Evolutionary conservation across 2,113 vertebrate genomes (phyloP), one percentile per base, ranked within the genome.

Genomic region (Paracanthobrama guichenoti): DNA sequence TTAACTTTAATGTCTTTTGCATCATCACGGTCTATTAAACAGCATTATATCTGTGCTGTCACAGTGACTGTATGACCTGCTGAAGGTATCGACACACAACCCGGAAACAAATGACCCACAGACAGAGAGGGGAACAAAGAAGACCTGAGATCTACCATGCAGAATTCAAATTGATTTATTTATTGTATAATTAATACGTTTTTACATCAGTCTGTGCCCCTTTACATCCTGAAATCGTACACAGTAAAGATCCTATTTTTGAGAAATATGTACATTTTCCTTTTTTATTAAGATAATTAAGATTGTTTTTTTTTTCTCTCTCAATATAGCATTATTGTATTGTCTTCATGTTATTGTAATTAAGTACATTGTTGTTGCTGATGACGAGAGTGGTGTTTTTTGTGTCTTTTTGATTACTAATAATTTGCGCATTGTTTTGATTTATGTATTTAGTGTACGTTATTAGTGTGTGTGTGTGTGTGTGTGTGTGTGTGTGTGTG

Each of bases 1-100:
- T 95, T 95, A 95, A 95, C 95, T 97, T 96, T 96, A 96, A 97
- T 96, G 93, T 95, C 94, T 96, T 96, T 95, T 95, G 92, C 89
- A 92, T 88, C 93, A 95, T 94, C 94, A 96, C 93, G 96, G 95
- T 95, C 97, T 97, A 98, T 98, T 97, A 97, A 95, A 93, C 95
- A 96, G 97, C 96, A 97, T 98, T 97, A 87, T 95, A 94, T 94
- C 90, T 95, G 95, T 91, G 95, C 95, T 96, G 96, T 95, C 90
- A 55, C 53, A 92, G 95, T 93, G 94, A 92, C 93, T 93, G 92
- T 93, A 95, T 97, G 95, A 98, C 97, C 96, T 97, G 96, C 95
- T 96, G 94, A 90, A 98, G 96, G 96, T 97, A 95, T 88, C 85
- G 88, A 82, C 89, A 92, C 89, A 85, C 48, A 87, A 67, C 18